Conservation (phyloP, 2,113 vertebrate species). For the Passer montanus region DNA sequence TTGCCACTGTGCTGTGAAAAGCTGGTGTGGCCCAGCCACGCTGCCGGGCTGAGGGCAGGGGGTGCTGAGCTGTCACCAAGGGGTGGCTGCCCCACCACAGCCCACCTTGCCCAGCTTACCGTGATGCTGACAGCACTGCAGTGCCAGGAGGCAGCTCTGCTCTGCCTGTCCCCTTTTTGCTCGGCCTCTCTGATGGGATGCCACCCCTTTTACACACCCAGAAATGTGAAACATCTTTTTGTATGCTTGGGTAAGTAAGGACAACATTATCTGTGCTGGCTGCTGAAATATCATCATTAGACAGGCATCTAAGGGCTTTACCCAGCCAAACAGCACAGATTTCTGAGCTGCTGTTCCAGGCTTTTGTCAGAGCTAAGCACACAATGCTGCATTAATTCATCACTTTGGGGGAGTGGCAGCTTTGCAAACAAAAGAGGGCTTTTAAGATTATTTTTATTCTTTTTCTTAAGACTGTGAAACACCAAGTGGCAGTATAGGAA, state of each 20-base stretch:
- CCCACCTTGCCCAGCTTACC: not conserved
- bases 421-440: slow-evolving; percentile 27
- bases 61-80: not conserved
- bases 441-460: slow-evolving; percentile 11
- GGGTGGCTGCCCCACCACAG: not conserved
- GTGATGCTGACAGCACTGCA: not conserved
- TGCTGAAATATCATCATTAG: not conserved
- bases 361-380: slow-evolving; percentile 18
- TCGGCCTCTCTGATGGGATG: not conserved
- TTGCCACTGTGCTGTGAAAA: not conserved
- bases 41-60: not conserved
- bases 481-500: not conserved
- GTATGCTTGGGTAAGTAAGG: not conserved
- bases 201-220: not conserved
- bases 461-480: not conserved
- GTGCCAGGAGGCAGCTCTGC: not conserved
- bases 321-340: not conserved
- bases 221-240: not conserved
- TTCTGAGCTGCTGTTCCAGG: not conserved
- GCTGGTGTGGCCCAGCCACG: not conserved
- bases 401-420: not conserved
- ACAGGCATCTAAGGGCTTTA: not conserved
- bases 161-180: not conserved
- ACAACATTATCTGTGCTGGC: not conserved
- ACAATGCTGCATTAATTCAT: not conserved